Percentiles rank a stretch among this genome's conserved stretches.
Conservation (phyloP, 2,797 vertebrate genomes). For the Poecilia picta region DNA sequence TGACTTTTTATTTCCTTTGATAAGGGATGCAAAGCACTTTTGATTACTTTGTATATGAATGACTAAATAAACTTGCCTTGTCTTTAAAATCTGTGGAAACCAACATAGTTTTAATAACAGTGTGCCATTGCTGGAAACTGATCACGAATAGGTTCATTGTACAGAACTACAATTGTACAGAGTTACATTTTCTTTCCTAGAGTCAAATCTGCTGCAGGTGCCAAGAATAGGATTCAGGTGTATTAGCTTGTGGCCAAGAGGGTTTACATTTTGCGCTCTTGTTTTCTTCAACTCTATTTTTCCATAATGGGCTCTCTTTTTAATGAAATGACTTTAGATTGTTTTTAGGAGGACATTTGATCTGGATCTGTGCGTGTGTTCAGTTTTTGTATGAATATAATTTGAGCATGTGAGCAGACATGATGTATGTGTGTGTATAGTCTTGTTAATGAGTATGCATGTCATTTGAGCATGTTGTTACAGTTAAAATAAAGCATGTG, state of each 20-base stretch:
- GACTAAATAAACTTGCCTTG: neutral
- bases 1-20: neutral
- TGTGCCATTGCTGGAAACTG: neutral
- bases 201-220: constrained; percentile 60
- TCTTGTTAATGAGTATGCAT: constrained; percentile 42
- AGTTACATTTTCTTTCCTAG: constrained; percentile 16
- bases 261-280: constrained; percentile 25
- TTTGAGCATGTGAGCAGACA: constrained; percentile 20
- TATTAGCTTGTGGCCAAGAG: constrained; percentile 37
- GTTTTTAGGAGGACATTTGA: constrained; percentile 24
- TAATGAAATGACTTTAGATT: constrained; percentile 33
- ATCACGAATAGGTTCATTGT: neutral
- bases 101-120: neutral
- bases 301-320: constrained; percentile 22
- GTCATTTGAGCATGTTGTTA: constrained; percentile 71
- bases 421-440: constrained; percentile 31
- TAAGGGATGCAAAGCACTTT: neutral
- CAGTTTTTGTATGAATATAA: constrained; percentile 19
- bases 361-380: constrained; percentile 29
- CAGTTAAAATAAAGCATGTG: constrained; percentile 62
- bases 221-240: constrained; percentile 68
- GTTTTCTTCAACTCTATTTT: constrained; percentile 28
- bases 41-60: neutral
- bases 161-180: constrained; percentile 3
- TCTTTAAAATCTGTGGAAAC: neutral